Percentiles rank a stretch among this genome's conserved stretches.
Conservation (phyloP, 2,888 invertebrate species). For the Hecatera dysodea region DNA sequence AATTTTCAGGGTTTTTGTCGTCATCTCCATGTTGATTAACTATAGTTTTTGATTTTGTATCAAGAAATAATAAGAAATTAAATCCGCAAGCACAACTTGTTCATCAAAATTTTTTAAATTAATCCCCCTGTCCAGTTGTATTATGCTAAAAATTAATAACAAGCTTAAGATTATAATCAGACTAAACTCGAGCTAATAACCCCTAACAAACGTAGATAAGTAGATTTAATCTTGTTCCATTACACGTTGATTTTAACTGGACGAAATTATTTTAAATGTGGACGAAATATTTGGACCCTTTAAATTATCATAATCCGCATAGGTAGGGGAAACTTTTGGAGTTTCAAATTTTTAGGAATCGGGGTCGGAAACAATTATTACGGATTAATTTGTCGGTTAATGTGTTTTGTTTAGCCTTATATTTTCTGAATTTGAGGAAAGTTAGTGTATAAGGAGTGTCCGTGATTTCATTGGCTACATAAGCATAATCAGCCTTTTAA, state of each 20-base stretch:
- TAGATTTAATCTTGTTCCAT: slow-evolving; percentile 81
- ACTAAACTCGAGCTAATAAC: slow-evolving; percentile 60
- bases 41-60: no score
- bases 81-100: not conserved
- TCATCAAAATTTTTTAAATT: not conserved
- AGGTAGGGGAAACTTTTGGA: slow-evolving; percentile 44
- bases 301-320: slow-evolving; percentile 85
- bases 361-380: slow-evolving; percentile 19
- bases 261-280: slow-evolving; percentile 85
- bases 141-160: slow-evolving; percentile 12
- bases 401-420: slow-evolving; percentile 1
- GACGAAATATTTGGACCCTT: slow-evolving; percentile 81
- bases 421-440: not conserved
- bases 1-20: no score
- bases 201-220: slow-evolving; percentile 73
- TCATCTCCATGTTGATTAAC: no score
- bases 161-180: slow-evolving; percentile 53
- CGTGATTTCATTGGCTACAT: no score
- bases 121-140: not conserved
- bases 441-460: no score
- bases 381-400: slow-evolving; percentile 10
- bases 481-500: no score
- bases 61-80: no score
- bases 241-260: slow-evolving; percentile 75
- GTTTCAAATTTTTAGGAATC: slow-evolving; percentile 35